Conservation (phyloP, 1,140 invertebrate genomes). For the Physella acuta region DNA sequence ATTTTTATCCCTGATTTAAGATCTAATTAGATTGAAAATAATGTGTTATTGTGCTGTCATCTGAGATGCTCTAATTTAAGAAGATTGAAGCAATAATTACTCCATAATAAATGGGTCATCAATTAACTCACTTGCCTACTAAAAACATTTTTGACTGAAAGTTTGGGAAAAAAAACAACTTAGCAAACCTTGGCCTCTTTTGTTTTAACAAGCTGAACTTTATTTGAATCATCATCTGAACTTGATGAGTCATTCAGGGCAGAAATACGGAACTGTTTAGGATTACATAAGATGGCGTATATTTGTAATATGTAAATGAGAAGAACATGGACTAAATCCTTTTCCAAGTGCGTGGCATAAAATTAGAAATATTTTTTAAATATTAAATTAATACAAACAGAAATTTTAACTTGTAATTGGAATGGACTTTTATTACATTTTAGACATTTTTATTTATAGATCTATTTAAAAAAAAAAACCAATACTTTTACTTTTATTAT, state of each 20-base stretch:
- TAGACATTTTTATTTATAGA: no score
- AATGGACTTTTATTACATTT: no score
- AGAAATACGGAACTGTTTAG: slow-evolving; percentile 69
- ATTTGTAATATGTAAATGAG: no score
- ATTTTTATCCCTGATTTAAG: not conserved
- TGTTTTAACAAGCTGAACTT: slow-evolving; percentile 65
- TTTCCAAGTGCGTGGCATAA: no score
- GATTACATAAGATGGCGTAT: not conserved
- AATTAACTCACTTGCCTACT: not conserved
- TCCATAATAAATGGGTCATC: not conserved
- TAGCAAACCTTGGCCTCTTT: slow-evolving; percentile 70
- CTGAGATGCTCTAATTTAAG: not conserved
- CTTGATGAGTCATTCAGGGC: slow-evolving; percentile 70
- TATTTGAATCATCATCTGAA: slow-evolving; percentile 63
- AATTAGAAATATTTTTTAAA: no score
- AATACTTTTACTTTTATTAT: no score
- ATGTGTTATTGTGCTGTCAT: not conserved
- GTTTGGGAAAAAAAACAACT: not conserved
- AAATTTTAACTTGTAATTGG: no score
- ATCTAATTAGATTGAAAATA: not conserved
- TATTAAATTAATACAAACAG: no score
- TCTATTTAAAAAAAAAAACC: no score
- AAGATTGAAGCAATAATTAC: not conserved
- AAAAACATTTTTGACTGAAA: not conserved
- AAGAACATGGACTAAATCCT: no score